Base-by-base conservation (phyloP, 2,888 invertebrate genomes). In the Clunio marinus region DNA sequence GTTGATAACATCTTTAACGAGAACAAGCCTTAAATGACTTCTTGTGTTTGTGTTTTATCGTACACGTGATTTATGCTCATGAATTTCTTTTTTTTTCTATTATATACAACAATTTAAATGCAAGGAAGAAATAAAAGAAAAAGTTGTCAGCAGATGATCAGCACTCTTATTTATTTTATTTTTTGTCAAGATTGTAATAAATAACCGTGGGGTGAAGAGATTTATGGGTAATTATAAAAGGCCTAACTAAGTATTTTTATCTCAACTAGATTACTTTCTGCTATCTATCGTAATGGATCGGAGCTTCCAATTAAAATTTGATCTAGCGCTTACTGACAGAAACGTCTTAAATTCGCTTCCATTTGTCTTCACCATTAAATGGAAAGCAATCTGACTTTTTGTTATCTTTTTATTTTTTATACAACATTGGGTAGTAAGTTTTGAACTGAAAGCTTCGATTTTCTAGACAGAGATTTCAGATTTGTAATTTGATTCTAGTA, bases 11-110 rank as follows among this genome's bases (percentile, higher is more conserved):
- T 41, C 41, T 41, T 41, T 41, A 15, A 15, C 25, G 25, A 27
- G 27, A 27, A 37, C 60, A 60, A 41, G 41, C 17, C 37, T 22
- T 35, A 24, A 60, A 60, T 60, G 60, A 41, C 60, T 60, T 37
- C 37, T 60, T 37, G 41, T 60, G n/a, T 60, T 60, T 15, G 41
- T 37, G 22, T 37, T 60, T 24, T 58, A 60, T 60, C 60, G 58
- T 58, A 32, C 27, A 60, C 25, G 60, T 60, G 60, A 60, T 60
- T 60, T 60, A 60, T 60, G 60, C 60, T 60, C 60, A 60, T 35
- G 60, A 37, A 60, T 37, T 25, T 25, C 22, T 60, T 32, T 37
- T 37, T 37, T 60, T 22, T 57, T 24, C n/a, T 15, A 32, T 32
- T 7, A 7, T 51, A 22, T 22, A 51, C 22, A 51, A 20, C 17